A percentile compares a stretch with the other conserved stretches of the same genome.
These are phyloP conservation scores for Pongo abelii DNA, from an alignment of 2,113 vertebrate species.

Conservation along the genomic window DNA sequence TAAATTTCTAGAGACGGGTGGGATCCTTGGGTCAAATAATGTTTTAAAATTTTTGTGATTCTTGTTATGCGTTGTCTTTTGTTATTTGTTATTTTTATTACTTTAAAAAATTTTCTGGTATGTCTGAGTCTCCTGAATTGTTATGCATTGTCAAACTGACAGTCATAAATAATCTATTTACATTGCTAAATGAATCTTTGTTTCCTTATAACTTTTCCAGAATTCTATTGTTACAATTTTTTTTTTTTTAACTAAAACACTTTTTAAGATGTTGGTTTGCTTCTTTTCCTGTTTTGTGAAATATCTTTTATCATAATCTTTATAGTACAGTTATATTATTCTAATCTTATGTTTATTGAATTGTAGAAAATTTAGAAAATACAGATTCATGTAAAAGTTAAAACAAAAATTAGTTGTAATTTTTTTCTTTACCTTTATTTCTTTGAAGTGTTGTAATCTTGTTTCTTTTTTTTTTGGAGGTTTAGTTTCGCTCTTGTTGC, in stretches of 20 bases:
- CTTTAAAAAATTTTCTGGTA: too few relatives aligned
- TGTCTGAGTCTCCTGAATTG: not conserved
- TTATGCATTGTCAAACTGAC: not conserved
- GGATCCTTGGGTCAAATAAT: not conserved
- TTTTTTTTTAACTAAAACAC: not conserved
- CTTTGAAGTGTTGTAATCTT: too few relatives aligned
- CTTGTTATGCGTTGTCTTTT: not conserved
- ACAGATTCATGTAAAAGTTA: not conserved
- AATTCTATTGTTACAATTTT: not conserved
- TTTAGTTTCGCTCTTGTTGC: too few relatives aligned
- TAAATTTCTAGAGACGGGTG: not conserved
- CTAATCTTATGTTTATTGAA: not conserved
- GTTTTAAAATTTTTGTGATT: slow-evolving; percentile 11
- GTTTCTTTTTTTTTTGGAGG: too few relatives aligned
- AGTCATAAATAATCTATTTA: not conserved
- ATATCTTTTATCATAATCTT: not conserved
- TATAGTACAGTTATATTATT: not conserved
- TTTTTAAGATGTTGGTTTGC: not conserved
- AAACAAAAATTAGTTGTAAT: not conserved
- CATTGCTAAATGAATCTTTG: not conserved
- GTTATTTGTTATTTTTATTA: not conserved
- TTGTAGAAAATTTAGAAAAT: not conserved
- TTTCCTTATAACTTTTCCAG: not conserved
- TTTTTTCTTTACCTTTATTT: too few relatives aligned
- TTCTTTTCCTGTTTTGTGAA: not conserved